Conservation (phyloP, 2,113 vertebrate species). For the Irena cyanogastra region DNA sequence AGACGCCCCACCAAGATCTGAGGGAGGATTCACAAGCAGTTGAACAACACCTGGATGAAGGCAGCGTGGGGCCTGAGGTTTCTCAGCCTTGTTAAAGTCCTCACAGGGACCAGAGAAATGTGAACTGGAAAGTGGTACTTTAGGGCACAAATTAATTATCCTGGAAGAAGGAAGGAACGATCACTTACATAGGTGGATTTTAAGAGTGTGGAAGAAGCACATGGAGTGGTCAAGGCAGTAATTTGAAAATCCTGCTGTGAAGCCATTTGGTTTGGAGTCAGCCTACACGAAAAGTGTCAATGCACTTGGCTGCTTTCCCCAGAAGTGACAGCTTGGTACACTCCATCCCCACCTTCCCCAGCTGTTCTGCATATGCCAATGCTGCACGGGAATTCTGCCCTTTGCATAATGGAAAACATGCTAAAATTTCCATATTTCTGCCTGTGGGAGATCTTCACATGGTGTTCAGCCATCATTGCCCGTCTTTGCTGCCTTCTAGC, state of each 20-base stretch:
- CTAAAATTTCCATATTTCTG: neutral
- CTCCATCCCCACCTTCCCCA: neutral
- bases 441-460: neutral
- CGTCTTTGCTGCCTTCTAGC: neutral
- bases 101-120: neutral
- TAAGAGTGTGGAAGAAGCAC: neutral
- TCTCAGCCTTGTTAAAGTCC: neutral
- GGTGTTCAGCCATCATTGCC: neutral
- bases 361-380: neutral
- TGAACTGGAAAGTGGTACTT: neutral
- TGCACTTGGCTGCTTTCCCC: constrained; percentile 21
- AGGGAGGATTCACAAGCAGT: neutral
- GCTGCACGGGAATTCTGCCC: neutral
- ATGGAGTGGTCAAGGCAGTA: neutral
- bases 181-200: neutral
- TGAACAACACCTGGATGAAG: accelerated
- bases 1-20: neutral
- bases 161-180: neutral
- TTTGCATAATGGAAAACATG: neutral
- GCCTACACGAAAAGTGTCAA: neutral
- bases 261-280: neutral
- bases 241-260: neutral
- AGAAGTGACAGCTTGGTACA: neutral
- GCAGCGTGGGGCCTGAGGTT: neutral
- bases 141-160: neutral